Evolutionary conservation across 2,113 vertebrate species (phyloP), one percentile per base, ranked within the genome.

Genomic region (Cyphotilapia sp.): DNA sequence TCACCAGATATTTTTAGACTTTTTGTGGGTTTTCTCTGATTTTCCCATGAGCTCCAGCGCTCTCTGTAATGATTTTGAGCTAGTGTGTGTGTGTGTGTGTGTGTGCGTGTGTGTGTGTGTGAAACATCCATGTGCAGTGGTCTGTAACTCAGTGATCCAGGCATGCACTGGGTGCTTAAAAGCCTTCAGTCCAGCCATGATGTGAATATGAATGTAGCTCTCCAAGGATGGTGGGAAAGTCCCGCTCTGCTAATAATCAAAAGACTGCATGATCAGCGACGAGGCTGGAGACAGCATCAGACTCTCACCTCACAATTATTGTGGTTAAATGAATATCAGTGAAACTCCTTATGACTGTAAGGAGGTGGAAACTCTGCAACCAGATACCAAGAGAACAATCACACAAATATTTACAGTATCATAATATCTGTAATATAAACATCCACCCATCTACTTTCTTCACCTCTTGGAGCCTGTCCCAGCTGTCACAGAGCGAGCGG

Each of bases 61-160:
- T 45, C 22, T 74, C 5, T 6, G 13, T 71, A 2, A 71, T 1
- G 12, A 71, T 1, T 42, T 71, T 0, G 1, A 27, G n/a, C 1
- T 8, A 0, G 0, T 9, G 12, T 16, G 12, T 42, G 13, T 24
- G 7, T 13, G 5, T 6, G n/a, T 6, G 3, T n/a, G 2, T n/a
- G n/a, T 6, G n/a, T 11, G 4, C 4, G 54, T 27, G 27, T 8
- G 19, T 2, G 0, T 22, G 19, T 22, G 7, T 6, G n/a, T 1
- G 38, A 42, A 42, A 71, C 12, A 42, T 71, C 40, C 17, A 13
- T 24, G 63, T 71, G 35, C 35, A 42, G 66, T 9, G 1, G n/a
- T 42, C 63, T 42, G n/a, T 71, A 24, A 42, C 12, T 16, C 13
- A 24, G 22, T 71, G 38, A 42, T 16, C 66, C 38, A 42, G 66